Base-by-base conservation (phyloP, 2,113 vertebrate genomes). In the Carlito syrichta region DNA sequence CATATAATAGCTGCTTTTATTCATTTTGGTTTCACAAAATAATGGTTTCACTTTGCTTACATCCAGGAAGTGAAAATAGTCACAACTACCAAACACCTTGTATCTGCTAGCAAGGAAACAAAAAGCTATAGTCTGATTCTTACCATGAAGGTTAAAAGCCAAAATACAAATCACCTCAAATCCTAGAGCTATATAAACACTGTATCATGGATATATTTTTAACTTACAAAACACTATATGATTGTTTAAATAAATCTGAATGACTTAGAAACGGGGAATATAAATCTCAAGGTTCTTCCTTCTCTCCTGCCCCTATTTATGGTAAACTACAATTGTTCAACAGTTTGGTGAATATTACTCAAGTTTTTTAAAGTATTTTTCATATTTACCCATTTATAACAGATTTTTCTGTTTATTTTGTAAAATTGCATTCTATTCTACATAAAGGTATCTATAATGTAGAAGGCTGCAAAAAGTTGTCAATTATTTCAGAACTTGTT, bases 21-120 rank as follows among this genome's bases (percentile, higher is more conserved):
- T 60, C 79, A 45, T 90, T 93, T 38, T 54, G 16, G 10, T 85
- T 87, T 95, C 60, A 85, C 54, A 74, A 81, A 92, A 66, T 17
- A 74, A 92, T 60, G 27, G 38, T 93, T 89, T 86, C 69, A 35
- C n/a, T 87, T 77, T 91, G 32, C 48, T 96, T 90, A 62, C 83
- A 14, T 22, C 19, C 23, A 62, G 81, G 13, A 90, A 86, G 2
- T 69, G 35, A 90, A 25, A 77, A 38, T 74, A 52, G 35, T 93
- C 79, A 82, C n/a, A 82, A 38, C 38, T 69, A 58, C 20, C 40
- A 76, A 92, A 93, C 13, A 60, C 60, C 32, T 74, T 45, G 40
- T 60, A 69, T 91, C 86, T 82, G 20, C 69, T 50, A 43, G 14
- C 81, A 68, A 66, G 77, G n/a, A 86, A 93, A 77, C 38, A 17